phyloP scores from a whole-genome alignment of 2,797 vertebrate species.

The Fringilla coelebs region DNA sequence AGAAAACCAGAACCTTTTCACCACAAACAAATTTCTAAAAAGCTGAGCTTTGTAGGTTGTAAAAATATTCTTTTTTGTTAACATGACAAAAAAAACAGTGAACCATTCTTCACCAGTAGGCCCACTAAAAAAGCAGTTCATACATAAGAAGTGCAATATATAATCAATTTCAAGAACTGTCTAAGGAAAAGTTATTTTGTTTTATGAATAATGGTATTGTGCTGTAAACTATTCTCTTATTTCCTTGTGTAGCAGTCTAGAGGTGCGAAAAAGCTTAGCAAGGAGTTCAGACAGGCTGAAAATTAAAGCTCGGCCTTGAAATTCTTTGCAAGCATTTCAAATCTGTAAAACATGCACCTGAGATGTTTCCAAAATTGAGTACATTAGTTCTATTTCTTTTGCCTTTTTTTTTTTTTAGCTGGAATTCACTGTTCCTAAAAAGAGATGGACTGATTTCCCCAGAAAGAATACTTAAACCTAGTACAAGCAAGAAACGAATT shows the following conservation, averaged over 20 bases:
- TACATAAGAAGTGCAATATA: neutral
- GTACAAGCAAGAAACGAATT: neutral
- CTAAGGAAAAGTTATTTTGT: neutral
- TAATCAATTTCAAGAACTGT: neutral
- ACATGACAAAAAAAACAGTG: neutral
- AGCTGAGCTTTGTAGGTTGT: neutral
- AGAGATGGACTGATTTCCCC: neutral
- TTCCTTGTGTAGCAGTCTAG: neutral
- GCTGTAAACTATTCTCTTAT: neutral
- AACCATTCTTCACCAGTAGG: neutral
- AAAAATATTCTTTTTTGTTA: conserved; percentile 9
- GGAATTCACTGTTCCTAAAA: neutral
- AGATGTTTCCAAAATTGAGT: neutral
- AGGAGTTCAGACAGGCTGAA: neutral
- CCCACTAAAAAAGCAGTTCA: neutral
- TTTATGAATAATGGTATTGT: neutral
- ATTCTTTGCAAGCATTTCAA: neutral
- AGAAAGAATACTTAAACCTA: neutral
- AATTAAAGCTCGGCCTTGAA: neutral
- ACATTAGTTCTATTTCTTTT: neutral
- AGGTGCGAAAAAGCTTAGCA: neutral
- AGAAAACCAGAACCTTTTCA: neutral
- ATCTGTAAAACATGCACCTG: neutral
- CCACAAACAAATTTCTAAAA: conserved; percentile 1
- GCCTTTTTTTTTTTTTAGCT: rapidly evolving